phyloP scores from a whole-genome alignment of 2,888 invertebrate species.

The Sialis fuliginosa region DNA sequence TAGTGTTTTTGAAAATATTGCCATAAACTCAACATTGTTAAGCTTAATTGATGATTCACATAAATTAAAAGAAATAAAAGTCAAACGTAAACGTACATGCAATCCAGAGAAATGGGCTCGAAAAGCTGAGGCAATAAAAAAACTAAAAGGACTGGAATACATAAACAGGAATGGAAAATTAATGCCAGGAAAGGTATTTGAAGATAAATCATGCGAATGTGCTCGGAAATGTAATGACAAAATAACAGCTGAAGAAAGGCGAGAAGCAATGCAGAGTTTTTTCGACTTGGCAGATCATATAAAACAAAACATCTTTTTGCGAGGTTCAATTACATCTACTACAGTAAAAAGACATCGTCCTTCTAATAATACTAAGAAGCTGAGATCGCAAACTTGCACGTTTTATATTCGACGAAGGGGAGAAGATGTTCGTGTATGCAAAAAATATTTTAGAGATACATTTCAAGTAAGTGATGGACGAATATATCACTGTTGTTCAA shows the following conservation, averaged over 20 bases:
- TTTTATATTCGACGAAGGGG: conserved; percentile 11
- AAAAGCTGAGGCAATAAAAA: conserved; percentile 13
- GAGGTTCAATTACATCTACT: conserved; percentile 11
- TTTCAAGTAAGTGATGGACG: conserved; percentile 10
- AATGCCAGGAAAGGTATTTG: conserved; percentile 13
- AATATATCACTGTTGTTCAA: conserved; percentile 11
- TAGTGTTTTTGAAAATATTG: too few relatives aligned
- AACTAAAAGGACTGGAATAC: conserved; percentile 13
- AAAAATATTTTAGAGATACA: conserved; percentile 11
- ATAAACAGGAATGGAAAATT: conserved; percentile 13
- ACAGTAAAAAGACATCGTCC: conserved; percentile 10
- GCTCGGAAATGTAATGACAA: conserved; percentile 10
- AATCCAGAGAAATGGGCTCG: conserved; percentile 6
- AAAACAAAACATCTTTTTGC: conserved; percentile 14
- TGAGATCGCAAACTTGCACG: conserved; percentile 1
- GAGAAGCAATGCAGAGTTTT: conserved; percentile 8
- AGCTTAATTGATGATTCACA: too few relatives aligned
- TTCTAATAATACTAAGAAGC: conserved; percentile 10
- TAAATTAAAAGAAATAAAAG: too few relatives aligned
- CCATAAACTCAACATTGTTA: too few relatives aligned
- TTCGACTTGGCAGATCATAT: conserved; percentile 12
- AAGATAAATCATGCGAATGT: conserved; percentile 12
- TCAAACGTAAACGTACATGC: not conserved
- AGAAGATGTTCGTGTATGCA: conserved; percentile 12
- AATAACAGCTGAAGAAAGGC: conserved; percentile 11